Evolutionary conservation across 1,140 invertebrate species (phyloP).

Genomic region (Chrysoperla carnea): DNA sequence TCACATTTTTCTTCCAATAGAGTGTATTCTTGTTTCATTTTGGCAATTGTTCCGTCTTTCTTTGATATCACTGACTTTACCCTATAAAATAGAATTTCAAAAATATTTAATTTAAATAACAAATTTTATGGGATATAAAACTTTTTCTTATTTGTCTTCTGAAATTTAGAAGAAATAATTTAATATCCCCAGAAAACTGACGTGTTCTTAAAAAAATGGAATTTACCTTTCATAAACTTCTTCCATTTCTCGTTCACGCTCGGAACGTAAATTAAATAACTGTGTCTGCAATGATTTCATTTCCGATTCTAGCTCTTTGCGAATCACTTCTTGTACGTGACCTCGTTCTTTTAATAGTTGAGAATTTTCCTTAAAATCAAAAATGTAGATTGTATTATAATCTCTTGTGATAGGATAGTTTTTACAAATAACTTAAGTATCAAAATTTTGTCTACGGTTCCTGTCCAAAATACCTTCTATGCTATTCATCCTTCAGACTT

Average conservation of each 20-base stretch:
- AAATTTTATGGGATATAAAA: no score
- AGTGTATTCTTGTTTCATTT: conserved; percentile 45
- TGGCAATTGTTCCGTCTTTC: conserved; percentile 54
- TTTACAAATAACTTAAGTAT: no score
- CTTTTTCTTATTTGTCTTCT: no score
- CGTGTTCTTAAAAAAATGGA: conserved; percentile 2
- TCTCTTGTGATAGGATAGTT: conserved; percentile 5
- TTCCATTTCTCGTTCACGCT: conserved; percentile 26
- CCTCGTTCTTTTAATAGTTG: conserved; percentile 28
- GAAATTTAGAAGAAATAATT: no score
- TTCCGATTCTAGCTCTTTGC: conserved; percentile 26
- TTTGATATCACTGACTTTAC: conserved; percentile 59
- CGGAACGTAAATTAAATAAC: conserved; percentile 23
- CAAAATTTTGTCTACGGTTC: no score
- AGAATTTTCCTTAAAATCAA: conserved; percentile 20
- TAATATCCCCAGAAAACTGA: no score
- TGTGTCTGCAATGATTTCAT: conserved; percentile 24
- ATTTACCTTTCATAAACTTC: conserved; percentile 29
- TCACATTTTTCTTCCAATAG: conserved; percentile 48
- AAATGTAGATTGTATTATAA: neutral
- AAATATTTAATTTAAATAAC: neutral
- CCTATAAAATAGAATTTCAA: conserved; percentile 22
- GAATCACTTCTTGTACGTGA: conserved; percentile 26
- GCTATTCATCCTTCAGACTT: no score
- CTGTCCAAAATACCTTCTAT: no score